phyloP scores from a whole-genome alignment of 2,113 vertebrate genomes.

The Megatriorchis doriae region DNA sequence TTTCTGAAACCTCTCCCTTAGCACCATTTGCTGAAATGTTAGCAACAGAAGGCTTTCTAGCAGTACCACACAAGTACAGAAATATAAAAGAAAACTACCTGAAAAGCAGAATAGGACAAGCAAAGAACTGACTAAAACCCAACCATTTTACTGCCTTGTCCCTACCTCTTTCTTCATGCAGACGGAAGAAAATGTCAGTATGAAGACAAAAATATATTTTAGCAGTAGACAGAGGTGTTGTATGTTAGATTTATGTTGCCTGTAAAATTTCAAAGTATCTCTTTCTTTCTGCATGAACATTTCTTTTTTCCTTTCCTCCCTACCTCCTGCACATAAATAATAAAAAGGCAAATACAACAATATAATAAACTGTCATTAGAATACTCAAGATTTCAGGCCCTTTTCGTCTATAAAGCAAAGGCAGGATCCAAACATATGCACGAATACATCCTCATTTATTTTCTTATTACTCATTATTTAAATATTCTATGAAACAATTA shows the following conservation, averaged over 20 bases:
- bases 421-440: background rate
- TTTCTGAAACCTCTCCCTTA: background rate
- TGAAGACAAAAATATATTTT: background rate
- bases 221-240: background rate
- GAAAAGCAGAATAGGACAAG: background rate
- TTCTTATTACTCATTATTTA: background rate
- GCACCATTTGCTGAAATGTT: background rate
- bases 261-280: background rate
- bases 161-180: background rate
- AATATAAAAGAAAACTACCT: background rate
- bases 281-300: background rate
- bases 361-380: background rate
- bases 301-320: background rate
- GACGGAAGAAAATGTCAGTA: background rate
- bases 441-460: background rate
- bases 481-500: background rate
- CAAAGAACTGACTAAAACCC: background rate
- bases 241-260: too few species aligned
- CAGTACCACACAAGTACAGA: background rate
- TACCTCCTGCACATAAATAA: background rate
- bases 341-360: background rate
- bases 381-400: background rate
- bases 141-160: background rate
- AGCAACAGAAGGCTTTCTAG: background rate
- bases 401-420: background rate